Percentiles rank a stretch among this genome's conserved stretches.
Evolutionary conservation across 37 sponge, comb jelly and placozoan species (phyloP).

Genomic region (Cladorhizidae sp.): DNA sequence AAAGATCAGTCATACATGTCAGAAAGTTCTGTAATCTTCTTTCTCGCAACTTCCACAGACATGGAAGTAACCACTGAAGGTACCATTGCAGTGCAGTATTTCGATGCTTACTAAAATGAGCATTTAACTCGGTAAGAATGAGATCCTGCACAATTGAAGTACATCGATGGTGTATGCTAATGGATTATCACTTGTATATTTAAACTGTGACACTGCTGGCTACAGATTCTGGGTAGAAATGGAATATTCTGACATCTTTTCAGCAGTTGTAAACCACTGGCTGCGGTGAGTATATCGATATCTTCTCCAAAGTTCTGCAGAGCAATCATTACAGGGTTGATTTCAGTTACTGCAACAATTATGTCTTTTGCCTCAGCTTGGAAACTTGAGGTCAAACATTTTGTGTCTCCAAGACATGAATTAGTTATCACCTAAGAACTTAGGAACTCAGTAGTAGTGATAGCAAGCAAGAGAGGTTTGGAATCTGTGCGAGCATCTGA

Average conservation of each 20-base stretch:
- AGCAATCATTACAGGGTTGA: conserved; percentile 18
- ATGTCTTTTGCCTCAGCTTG: conserved; percentile 59
- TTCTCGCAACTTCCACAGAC: no score
- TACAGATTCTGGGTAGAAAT: conserved; percentile 42
- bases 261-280: conserved; percentile 38
- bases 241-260: conserved; percentile 38
- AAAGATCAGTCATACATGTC: no score
- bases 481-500: no score
- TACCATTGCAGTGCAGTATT: no score
- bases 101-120: no score
- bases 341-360: conserved; percentile 32
- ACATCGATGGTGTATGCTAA: no score
- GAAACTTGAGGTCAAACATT: conserved; percentile 31
- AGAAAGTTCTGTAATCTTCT: no score
- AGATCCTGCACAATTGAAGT: no score
- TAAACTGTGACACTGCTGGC: conserved; percentile 33
- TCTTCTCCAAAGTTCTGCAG: conserved; percentile 32
- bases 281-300: conserved; percentile 22
- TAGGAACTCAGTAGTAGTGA: conserved; percentile 39
- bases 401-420: conserved; percentile 22
- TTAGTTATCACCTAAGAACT: conserved; percentile 40
- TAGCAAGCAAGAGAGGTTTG: conserved; percentile 20
- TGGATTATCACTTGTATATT: conserved; percentile 33
- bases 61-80: no score
- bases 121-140: no score